Evolutionary conservation across 2,113 vertebrate species (phyloP), one percentile per base, ranked within the genome.

Genomic region (Hymenochirus boettgeri): DNA sequence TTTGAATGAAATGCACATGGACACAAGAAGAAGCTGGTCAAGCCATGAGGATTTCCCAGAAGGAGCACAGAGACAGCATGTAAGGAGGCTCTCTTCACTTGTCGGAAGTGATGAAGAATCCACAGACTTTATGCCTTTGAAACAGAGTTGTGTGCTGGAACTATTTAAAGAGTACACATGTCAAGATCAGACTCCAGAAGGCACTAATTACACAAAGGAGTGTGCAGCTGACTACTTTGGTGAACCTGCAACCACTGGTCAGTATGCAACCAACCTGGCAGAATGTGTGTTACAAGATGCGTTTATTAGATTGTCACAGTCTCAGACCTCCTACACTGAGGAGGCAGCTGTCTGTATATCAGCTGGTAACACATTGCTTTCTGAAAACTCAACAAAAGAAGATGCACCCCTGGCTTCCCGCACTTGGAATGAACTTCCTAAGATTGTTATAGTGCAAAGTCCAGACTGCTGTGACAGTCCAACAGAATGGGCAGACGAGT

Each of bases 361-460:
- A 0, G 56, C 72, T 15, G 82, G 81, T 48, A 74, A 67, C 23
- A 56, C 72, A 51, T 69, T 69, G 47, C 79, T 80, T 45, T 62
- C 79, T 45, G 60, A 48, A n/a, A 9, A 69, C 15, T 65, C 19
- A 19, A 24, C 65, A n/a, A 74, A 71, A 17, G 80, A 83, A 71
- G 79, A 86, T 47, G 25, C 72, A 4, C 13, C 5, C 0, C 72
- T 79, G 70, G 75, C 52, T 24, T 65, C 88, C 60, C 85, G 69
- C 7, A 81, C 89, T 0, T 94, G 89, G 86, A 92, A 94, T 46
- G 88, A 95, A 55, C 95, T 97, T 31, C 95, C 96, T 7, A 93
- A 94, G 87, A 99, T 99, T 0, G 88, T 99, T 61, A 94, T 99
- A 61, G 91, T 99, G 39, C 94, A 98, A 74, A 99, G 94, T 69